These are phyloP conservation scores for Perodicticus potto DNA, from an alignment of 2,797 vertebrate species.

Conservation along the genomic window DNA sequence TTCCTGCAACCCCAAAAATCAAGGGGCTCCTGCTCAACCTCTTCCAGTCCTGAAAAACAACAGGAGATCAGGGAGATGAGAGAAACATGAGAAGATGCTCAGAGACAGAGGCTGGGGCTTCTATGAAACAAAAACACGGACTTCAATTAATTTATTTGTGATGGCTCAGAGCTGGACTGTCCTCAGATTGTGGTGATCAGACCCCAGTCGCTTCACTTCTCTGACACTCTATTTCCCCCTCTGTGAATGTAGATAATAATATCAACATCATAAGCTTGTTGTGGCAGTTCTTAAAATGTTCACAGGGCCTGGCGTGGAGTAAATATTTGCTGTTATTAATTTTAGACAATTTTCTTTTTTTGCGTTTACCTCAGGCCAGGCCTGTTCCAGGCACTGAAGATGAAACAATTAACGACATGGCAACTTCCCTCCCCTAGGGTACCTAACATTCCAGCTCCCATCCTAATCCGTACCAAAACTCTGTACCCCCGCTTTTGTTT, in stretches of 20 bases:
- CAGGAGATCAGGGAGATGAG: neutral
- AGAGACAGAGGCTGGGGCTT: neutral
- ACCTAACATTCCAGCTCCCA: neutral
- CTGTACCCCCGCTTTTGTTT: neutral
- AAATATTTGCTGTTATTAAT: conserved; percentile 2
- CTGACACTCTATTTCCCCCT: neutral
- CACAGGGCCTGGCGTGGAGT: neutral
- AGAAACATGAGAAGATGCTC: neutral
- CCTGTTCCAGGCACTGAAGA: neutral
- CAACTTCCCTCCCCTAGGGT: neutral
- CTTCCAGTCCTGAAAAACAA: neutral
- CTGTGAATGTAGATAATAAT: neutral
- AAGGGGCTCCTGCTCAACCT: neutral
- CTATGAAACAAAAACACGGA: neutral
- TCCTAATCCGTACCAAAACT: neutral
- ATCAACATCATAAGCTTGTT: neutral
- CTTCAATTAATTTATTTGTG: neutral
- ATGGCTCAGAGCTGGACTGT: neutral
- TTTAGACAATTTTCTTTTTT: neutral
- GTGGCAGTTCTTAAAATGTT: neutral
- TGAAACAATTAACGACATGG: neutral
- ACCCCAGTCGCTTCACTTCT: neutral
- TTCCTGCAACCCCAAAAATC: neutral
- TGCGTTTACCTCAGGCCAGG: neutral
- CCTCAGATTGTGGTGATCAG: neutral